These are phyloP conservation scores for Morone saxatilis DNA, from an alignment of 2,113 vertebrate genomes.

Conservation along the genomic window DNA sequence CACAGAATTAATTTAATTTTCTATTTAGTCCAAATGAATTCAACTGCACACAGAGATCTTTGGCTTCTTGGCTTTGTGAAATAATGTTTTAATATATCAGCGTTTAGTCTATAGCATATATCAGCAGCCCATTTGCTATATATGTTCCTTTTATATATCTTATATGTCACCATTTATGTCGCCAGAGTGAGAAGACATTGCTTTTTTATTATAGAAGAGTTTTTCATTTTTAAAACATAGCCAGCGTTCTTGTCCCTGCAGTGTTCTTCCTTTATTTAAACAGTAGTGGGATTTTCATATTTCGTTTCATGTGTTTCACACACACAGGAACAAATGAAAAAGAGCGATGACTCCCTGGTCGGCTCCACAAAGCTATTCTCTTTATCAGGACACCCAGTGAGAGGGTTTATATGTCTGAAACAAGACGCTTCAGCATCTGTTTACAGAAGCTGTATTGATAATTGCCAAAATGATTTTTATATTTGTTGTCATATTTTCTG, in stretches of 20 bases:
- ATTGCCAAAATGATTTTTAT: background rate
- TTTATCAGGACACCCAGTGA: conserved; percentile 1
- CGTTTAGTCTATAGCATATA: background rate
- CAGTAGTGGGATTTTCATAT: conserved; percentile 11
- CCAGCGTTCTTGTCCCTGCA: background rate
- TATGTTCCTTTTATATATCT: background rate
- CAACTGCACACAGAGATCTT: background rate
- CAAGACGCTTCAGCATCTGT: background rate
- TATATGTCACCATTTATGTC: background rate
- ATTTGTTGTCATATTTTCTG: background rate
- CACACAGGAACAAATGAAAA: conserved; percentile 6
- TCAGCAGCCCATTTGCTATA: background rate
- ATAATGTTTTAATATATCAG: background rate
- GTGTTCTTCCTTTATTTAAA: conserved; percentile 37
- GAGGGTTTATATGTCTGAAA: conserved; percentile 7
- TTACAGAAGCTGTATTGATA: conserved; percentile 13
- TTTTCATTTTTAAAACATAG: conserved; percentile 6
- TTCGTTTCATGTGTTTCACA: conserved; percentile 9
- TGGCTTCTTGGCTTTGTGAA: conserved; percentile 5
- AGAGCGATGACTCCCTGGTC: conserved; percentile 4
- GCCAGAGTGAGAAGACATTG: background rate
- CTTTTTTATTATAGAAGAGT: conserved; percentile 8
- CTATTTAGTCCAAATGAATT: conserved; percentile 19
- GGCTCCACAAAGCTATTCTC: conserved; percentile 6
- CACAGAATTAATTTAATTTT: conserved; percentile 30